These are phyloP conservation scores for Clamator glandarius DNA, from an alignment of 2,797 vertebrate genomes.

Conservation along the genomic window DNA sequence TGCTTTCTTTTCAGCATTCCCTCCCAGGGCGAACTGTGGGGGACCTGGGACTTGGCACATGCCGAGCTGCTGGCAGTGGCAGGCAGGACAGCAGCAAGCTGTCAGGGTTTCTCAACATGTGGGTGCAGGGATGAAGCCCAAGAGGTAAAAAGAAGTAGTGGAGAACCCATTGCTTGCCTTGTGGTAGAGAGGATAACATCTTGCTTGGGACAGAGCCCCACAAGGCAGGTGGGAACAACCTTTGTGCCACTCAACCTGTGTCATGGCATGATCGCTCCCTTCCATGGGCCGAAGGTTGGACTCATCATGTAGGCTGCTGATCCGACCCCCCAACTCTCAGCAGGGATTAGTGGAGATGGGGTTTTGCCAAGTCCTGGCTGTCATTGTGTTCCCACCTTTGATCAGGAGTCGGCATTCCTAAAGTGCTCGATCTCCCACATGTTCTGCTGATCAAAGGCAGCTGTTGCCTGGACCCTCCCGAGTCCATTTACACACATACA, in stretches of 20 bases:
- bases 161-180: background rate
- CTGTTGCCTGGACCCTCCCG: slow-evolving; percentile 76
- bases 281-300: accelerated
- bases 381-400: slow-evolving; percentile 80
- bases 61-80: background rate
- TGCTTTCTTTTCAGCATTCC: background rate
- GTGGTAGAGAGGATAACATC: accelerated
- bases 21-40: accelerated
- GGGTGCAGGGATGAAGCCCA: background rate
- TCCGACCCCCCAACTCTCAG: background rate
- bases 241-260: background rate
- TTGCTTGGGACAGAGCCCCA: accelerated
- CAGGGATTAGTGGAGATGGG: slow-evolving; percentile 45
- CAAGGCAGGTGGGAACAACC: accelerated
- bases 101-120: accelerated
- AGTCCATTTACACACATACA: background rate
- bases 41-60: accelerated
- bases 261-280: accelerated
- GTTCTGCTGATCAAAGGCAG: slow-evolving; percentile 82
- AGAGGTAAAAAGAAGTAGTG: background rate
- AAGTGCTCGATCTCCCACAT: slow-evolving; percentile 76
- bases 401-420: slow-evolving; percentile 79
- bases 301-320: background rate
- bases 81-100: too few species aligned
- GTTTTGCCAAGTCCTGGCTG: slow-evolving; percentile 65